phyloP scores from a whole-genome alignment of 2,113 vertebrate species.

The Isurus oxyrinchus region DNA sequence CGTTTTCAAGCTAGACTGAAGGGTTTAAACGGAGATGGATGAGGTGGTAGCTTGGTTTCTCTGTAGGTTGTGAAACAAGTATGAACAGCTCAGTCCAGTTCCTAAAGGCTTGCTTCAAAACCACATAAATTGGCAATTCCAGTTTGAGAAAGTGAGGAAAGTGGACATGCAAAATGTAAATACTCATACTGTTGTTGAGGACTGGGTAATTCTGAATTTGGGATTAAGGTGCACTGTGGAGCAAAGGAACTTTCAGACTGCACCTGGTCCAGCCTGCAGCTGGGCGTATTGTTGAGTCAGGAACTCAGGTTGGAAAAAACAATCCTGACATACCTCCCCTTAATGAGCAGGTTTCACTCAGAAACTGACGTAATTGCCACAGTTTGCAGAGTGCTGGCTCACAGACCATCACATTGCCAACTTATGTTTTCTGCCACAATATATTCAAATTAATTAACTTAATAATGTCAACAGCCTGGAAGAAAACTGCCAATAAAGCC shows the following conservation, averaged over 20 bases:
- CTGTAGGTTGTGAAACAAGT: background rate
- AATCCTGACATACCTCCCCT: background rate
- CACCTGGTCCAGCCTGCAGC: background rate
- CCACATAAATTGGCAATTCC: background rate
- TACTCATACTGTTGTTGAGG: background rate
- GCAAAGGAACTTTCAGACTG: background rate
- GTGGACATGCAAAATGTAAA: background rate
- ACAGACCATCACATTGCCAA: background rate
- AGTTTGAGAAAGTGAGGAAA: background rate
- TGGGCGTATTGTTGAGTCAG: background rate
- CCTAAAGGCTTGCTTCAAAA: background rate
- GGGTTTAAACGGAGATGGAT: background rate
- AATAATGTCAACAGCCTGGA: background rate
- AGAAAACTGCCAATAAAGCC: background rate
- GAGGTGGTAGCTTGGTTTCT: background rate
- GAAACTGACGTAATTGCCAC: background rate
- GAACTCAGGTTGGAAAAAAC: background rate
- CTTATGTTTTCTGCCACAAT: background rate
- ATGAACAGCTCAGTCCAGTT: background rate
- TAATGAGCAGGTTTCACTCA: background rate
- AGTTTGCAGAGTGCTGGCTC: background rate
- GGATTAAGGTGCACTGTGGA: background rate
- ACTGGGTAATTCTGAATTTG: background rate
- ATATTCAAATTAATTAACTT: background rate
- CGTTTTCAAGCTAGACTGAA: background rate